Evolutionary conservation across 2,113 vertebrate genomes (phyloP), one percentile per base, ranked within the genome.

Genomic region (Leiothrix lutea): DNA sequence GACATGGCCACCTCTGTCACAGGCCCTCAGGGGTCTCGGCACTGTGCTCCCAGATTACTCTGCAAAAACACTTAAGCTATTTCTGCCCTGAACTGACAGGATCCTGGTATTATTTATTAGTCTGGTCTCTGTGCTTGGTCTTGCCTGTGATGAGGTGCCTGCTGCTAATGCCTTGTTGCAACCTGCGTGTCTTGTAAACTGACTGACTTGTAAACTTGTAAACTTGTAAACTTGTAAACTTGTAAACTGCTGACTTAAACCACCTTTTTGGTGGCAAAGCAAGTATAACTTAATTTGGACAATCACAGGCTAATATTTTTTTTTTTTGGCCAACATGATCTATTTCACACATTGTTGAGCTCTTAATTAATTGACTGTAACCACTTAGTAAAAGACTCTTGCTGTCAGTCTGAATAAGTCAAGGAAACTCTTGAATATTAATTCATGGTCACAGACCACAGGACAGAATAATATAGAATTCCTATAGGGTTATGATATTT

Each of bases 331-430:
- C 28, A 33, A 16, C 9, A 2, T 80, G 58, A 90, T 90, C 29
- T 92, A 2, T 80, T 92, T 96, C 62, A 83, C 45, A 60, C 56
- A 12, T 90, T 92, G 48, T 88, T 92, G 86, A 69, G 60, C 53
- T 93, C 80, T 88, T 95, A 95, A 96, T 88, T 95, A 95, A 96
- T 86, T 95, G 56, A 45, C 62, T 96, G 65, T 71, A 88, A 71
- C 72, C 31, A 24, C 57, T 81, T 86, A 80, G 45, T 88, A 72
- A 64, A 86, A 91, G 31, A 85, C 65, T 67, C 53, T 61, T 1
- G 1, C 61, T 72, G 29, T 87, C 89, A 69, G 29, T 88, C 50
- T 84, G 70, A 84, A 12, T 42, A 40, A 80, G 47, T 92, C 36
- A 57, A 23, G 48, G 62, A 65, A 84, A 62, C n/a, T 73, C 21